Percentiles rank a stretch among this genome's conserved stretches.
phyloP scores from a whole-genome alignment of 2,113 vertebrate species.

The Dolichallabes microphthalmus region DNA sequence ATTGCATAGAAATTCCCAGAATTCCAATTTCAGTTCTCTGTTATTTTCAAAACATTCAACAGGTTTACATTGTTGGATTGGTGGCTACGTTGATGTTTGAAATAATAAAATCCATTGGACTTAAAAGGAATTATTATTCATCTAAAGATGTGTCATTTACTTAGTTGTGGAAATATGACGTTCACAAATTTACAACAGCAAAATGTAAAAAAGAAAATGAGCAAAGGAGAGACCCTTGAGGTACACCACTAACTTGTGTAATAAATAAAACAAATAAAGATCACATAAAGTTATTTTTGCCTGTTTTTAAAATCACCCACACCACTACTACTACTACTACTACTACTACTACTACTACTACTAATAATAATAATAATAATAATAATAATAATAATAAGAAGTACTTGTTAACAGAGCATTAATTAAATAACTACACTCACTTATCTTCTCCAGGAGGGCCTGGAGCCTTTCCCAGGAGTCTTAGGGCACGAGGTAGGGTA shows the following conservation, averaged over 20 bases:
- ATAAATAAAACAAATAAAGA: not conserved
- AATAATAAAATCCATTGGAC: not conserved
- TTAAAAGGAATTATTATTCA: not conserved
- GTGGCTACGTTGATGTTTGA: not conserved
- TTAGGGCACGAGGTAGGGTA: too few relatives aligned
- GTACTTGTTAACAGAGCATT: too few relatives aligned
- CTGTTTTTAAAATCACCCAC: not conserved
- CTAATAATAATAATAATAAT: constrained; percentile 1
- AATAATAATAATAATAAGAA: not conserved
- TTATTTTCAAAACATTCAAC: not conserved
- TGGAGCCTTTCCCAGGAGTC: too few relatives aligned
- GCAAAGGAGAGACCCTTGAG: not conserved
- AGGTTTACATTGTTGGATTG: not conserved
- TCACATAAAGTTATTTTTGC: not conserved
- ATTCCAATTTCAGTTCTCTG: not conserved
- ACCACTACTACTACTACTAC: too few relatives aligned
- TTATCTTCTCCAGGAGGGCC: too few relatives aligned
- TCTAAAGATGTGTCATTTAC: not conserved
- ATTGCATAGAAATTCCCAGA: not conserved
- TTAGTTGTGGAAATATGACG: not conserved
- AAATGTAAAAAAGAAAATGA: not conserved
- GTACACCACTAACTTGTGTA: not conserved
- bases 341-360: too few relatives aligned
- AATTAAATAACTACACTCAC: too few relatives aligned
- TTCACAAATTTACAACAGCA: not conserved